These are phyloP conservation scores for Chrysolina americana DNA, from an alignment of 2,888 invertebrate species.

Conservation along the genomic window DNA sequence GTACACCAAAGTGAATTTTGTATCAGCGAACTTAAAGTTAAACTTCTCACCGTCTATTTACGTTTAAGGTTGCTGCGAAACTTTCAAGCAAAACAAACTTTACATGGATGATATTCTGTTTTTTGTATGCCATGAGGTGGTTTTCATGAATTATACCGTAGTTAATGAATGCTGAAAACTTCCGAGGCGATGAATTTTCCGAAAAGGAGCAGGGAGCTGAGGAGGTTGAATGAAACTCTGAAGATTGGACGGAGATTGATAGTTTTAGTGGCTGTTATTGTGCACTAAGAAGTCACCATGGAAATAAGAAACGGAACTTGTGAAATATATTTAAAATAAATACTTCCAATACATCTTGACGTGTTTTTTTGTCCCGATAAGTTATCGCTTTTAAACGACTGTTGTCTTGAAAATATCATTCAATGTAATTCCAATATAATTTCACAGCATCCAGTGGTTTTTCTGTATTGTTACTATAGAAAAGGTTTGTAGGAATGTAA, in stretches of 20 bases:
- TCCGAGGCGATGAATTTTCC: not conserved
- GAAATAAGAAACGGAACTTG: no score
- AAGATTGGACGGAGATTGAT: not conserved
- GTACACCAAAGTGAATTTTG: slow-evolving; percentile 9
- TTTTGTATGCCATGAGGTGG: not conserved
- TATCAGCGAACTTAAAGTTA: slow-evolving; percentile 2
- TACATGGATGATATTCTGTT: slow-evolving; percentile 14
- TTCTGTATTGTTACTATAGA: no score
- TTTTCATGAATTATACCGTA: slow-evolving; percentile 22
- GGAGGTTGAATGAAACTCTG: not conserved
- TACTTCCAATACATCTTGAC: no score
- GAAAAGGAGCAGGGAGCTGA: not conserved
- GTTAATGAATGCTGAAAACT: slow-evolving; percentile 13
- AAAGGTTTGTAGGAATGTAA: no score
- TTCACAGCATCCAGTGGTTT: no score
- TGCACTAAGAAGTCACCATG: no score
- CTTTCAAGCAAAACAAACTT: slow-evolving; percentile 24
- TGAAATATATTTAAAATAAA: no score
- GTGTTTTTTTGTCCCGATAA: no score
- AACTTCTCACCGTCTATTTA: slow-evolving; percentile 25
- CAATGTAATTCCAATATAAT: no score
- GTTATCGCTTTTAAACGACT: no score
- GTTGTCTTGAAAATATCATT: no score
- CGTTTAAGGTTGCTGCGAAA: slow-evolving; percentile 23
- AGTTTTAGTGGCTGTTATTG: not conserved